Conservation (phyloP, 1,140 invertebrate genomes). For the Thaumatotibia leucotreta region DNA sequence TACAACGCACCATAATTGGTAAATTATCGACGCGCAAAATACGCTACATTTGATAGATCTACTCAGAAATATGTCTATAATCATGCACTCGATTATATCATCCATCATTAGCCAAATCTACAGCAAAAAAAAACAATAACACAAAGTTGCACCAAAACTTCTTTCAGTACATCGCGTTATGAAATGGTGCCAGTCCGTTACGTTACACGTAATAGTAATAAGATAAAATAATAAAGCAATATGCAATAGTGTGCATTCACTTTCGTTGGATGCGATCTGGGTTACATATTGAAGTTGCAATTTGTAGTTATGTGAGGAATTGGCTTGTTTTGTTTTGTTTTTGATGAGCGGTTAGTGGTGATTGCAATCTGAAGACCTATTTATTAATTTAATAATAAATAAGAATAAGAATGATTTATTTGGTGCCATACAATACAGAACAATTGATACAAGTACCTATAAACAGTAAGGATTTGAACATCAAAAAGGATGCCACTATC, state of each 20-base stretch:
- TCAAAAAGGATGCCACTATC: too few relatives aligned
- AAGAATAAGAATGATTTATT: neutral
- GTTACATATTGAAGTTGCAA: slow-evolving; percentile 8
- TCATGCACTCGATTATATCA: slow-evolving; percentile 3
- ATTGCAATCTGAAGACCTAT: neutral
- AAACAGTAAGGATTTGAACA: too few relatives aligned
- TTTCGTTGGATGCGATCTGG: neutral
- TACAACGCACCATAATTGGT: neutral
- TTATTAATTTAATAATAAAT: neutral
- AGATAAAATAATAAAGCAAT: slow-evolving; percentile 5
- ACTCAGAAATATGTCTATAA: neutral
- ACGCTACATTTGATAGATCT: neutral
- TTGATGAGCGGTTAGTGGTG: neutral
- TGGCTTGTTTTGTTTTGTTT: neutral
- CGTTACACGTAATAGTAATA: neutral
- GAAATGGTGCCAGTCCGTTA: neutral
- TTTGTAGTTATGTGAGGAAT: neutral
- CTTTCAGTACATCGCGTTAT: slow-evolving; percentile 4
- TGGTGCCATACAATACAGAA: too few relatives aligned
- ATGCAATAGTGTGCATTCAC: slow-evolving; percentile 11
- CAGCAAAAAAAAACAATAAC: neutral
- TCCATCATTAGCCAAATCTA: slow-evolving; percentile 4
- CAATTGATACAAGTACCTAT: too few relatives aligned
- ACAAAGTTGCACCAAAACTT: neutral
- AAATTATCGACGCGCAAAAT: neutral